phyloP scores from a whole-genome alignment of 2,113 vertebrate genomes.

The Entomyzon cyanotis region DNA sequence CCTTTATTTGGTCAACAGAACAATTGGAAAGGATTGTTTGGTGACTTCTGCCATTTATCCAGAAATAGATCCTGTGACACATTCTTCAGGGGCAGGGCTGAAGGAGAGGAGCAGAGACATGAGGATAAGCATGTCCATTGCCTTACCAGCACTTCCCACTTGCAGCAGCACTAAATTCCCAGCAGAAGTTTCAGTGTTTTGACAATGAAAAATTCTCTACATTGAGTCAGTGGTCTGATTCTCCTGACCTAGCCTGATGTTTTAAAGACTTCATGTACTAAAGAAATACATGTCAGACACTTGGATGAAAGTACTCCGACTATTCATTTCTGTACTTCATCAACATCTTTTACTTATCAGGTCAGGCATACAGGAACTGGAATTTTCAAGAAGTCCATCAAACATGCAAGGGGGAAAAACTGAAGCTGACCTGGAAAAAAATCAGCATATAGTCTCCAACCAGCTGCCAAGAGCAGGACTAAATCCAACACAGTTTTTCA shows the following conservation, averaged over 20 bases:
- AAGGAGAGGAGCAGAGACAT: background rate
- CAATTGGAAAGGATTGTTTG: background rate
- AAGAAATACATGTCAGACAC: background rate
- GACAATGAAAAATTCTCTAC: background rate
- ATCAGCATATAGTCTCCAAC: background rate
- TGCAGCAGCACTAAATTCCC: background rate
- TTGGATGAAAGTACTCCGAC: background rate
- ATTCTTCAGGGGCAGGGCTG: background rate
- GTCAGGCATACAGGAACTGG: background rate
- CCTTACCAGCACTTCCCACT: background rate
- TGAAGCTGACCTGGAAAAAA: background rate
- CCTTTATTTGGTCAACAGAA: background rate
- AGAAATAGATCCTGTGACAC: background rate
- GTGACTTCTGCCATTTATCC: background rate
- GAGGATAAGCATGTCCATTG: background rate
- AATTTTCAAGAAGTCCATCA: background rate
- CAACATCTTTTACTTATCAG: background rate
- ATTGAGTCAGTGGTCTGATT: background rate
- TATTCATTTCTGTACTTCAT: background rate
- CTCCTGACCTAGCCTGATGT: background rate
- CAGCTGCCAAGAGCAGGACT: background rate
- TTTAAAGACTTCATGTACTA: background rate
- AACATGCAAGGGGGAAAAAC: background rate
- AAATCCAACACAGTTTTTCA: background rate
- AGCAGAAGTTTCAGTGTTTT: background rate